Evolutionary conservation across 2,113 vertebrate genomes (phyloP).

Genomic region (Daubentonia madagascariensis): DNA sequence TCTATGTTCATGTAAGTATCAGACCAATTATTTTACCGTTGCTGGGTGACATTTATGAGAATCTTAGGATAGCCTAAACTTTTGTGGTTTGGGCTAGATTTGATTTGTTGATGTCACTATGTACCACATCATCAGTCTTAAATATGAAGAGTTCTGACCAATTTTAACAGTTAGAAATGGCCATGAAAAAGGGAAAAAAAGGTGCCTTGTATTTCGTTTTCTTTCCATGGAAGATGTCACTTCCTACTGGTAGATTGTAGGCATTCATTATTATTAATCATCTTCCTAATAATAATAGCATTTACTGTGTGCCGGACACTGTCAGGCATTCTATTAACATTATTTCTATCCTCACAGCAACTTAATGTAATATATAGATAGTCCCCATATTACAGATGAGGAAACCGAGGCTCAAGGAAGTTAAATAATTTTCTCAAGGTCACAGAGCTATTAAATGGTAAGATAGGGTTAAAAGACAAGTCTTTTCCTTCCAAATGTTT

Average conservation of each 20-base stretch:
- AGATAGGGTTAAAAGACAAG: background rate
- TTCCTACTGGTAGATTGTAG: background rate
- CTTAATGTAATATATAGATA: background rate
- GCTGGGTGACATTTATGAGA: background rate
- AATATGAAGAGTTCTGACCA: background rate
- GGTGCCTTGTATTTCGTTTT: background rate
- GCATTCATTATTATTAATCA: background rate
- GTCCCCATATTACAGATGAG: background rate
- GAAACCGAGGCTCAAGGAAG: background rate
- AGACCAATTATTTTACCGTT: background rate
- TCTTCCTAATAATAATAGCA: background rate
- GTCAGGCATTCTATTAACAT: background rate
- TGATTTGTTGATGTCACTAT: background rate
- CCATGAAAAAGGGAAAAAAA: background rate
- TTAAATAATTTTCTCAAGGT: background rate
- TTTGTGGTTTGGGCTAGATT: constrained; percentile 10
- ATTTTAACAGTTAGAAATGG: background rate
- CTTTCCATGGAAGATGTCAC: background rate
- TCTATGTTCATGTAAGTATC: background rate
- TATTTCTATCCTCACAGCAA: background rate
- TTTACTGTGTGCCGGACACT: background rate
- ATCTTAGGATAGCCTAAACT: background rate
- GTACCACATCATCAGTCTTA: background rate
- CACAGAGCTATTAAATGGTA: background rate
- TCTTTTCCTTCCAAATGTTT: background rate